Conservation (phyloP, 2,113 vertebrate species). For the Oostethus manadensis region DNA sequence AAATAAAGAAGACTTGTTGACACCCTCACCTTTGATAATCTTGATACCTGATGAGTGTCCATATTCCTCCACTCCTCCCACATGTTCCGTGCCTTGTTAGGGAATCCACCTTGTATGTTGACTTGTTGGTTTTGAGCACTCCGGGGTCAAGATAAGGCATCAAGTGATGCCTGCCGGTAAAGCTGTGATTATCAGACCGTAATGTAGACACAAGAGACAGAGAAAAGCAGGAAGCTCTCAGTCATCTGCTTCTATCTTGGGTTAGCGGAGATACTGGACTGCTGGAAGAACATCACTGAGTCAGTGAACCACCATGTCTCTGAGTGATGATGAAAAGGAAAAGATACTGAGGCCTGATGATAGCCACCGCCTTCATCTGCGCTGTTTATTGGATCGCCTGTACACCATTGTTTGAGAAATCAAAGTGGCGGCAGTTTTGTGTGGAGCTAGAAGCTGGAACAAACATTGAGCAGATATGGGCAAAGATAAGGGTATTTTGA, state of each 20-base stretch:
- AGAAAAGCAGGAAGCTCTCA: constrained; percentile 49
- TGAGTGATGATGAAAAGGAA: constrained; percentile 37
- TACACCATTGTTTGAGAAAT: no score
- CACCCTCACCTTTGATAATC: constrained; percentile 26
- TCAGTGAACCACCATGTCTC: constrained; percentile 23
- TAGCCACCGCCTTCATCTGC: constrained; percentile 3
- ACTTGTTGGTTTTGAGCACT: constrained; percentile 36
- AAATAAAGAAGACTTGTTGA: constrained; percentile 34
- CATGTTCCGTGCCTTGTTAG: constrained; percentile 27
- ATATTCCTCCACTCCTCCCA: constrained; percentile 21
- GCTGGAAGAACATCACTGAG: constrained; percentile 9
- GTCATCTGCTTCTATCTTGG: constrained; percentile 53
- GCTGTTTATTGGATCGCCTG: background rate
- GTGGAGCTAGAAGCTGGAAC: no score
- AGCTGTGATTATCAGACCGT: constrained; percentile 51
- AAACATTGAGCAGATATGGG: no score
- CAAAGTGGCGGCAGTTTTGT: no score
- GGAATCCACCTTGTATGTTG: constrained; percentile 23
- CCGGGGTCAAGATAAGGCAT: constrained; percentile 52
- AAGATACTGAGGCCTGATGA: constrained; percentile 5
- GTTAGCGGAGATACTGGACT: constrained; percentile 47
- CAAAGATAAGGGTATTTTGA: no score
- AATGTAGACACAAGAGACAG: constrained; percentile 46
- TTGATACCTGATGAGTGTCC: constrained; percentile 33
- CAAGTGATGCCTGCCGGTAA: constrained; percentile 55